Percentiles rank a stretch among this genome's conserved stretches.
phyloP scores from a whole-genome alignment of 2,113 vertebrate species.

The Gymnocephalus cernua region DNA sequence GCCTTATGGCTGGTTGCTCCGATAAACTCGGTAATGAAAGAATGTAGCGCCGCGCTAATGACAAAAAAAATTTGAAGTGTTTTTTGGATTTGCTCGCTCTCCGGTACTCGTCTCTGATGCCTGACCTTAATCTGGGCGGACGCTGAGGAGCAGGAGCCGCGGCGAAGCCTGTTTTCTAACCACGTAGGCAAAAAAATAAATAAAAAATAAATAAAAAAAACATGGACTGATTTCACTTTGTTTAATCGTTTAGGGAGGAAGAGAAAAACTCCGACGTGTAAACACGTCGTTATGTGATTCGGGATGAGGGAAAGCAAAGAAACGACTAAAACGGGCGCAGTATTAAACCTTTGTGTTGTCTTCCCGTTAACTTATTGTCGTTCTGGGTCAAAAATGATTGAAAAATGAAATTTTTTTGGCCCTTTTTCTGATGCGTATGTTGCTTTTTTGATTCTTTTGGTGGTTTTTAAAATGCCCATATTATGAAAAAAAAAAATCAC shows the following conservation, averaged over 20 bases:
- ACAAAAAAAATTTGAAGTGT: conserved; percentile 72
- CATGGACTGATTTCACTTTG: too few species aligned
- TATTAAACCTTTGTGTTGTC: background rate
- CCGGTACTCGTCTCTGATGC: conserved; percentile 40
- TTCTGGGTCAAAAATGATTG: too few species aligned
- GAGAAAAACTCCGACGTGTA: background rate
- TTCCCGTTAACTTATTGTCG: too few species aligned
- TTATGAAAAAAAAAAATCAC: too few species aligned
- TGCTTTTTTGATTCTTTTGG: too few species aligned
- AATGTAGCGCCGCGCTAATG: conserved; percentile 73
- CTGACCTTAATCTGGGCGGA: conserved; percentile 42
- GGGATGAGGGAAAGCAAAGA: background rate
- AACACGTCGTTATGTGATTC: background rate
- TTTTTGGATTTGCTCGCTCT: conserved; percentile 69
- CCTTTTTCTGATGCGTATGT: too few species aligned
- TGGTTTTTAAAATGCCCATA: too few species aligned
- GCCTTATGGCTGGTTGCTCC: conserved; percentile 75
- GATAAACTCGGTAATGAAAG: conserved; percentile 80
- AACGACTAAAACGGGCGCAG: background rate
- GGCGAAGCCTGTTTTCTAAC: conserved; percentile 12
- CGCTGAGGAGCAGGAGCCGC: background rate
- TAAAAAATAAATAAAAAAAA: too few species aligned
- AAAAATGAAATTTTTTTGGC: too few species aligned
- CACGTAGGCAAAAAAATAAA: background rate
- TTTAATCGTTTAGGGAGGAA: background rate